Evolutionary conservation across 1,140 invertebrate genomes (phyloP).

Genomic region (Trinorchestia longiramus): DNA sequence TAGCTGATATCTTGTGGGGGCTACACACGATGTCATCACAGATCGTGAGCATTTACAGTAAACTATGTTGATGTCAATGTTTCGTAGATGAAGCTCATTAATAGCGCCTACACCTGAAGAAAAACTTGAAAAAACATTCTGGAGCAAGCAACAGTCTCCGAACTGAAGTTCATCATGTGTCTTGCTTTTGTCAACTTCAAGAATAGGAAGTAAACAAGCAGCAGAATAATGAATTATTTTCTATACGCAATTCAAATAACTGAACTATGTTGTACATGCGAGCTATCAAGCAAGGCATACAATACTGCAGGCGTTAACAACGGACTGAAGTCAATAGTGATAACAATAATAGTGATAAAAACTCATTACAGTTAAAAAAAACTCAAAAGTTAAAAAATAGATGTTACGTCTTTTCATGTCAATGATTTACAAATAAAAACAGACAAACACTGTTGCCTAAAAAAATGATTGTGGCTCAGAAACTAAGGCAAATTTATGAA

Average conservation of each 20-base stretch:
- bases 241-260: not conserved
- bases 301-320: not conserved
- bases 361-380: not conserved
- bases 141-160: not conserved
- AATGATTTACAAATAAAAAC: not conserved
- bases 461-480: not conserved
- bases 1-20: no score
- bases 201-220: not conserved
- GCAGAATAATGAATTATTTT: not conserved
- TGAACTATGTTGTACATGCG: not conserved
- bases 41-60: not conserved
- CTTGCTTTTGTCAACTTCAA: not conserved
- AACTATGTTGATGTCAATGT: not conserved
- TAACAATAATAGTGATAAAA: no score
- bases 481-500: not conserved
- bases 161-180: not conserved
- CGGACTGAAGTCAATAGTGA: not conserved
- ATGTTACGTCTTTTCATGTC: not conserved
- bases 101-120: not conserved
- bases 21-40: no score
- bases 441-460: no score
- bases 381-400: not conserved
- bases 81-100: not conserved
- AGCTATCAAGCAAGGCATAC: not conserved
- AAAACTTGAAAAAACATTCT: not conserved